phyloP scores from a whole-genome alignment of 2,797 vertebrate genomes.

The Atherinosoma microstoma region DNA sequence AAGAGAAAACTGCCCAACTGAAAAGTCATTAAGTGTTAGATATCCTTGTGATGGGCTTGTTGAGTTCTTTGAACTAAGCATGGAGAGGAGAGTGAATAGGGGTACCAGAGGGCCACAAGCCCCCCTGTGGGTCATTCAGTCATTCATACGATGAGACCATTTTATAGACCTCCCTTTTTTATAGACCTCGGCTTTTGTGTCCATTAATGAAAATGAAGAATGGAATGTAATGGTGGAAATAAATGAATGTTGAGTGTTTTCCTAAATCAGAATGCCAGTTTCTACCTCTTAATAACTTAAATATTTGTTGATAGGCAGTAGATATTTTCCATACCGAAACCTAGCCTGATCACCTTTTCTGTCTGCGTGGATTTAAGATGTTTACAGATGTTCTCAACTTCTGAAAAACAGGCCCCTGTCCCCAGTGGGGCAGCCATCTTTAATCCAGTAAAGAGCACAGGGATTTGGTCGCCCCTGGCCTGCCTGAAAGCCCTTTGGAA shows the following conservation, averaged over 20 bases:
- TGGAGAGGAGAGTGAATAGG: slow-evolving; percentile 41
- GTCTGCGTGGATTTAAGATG: slow-evolving; percentile 62
- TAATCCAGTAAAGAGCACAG: slow-evolving; percentile 80
- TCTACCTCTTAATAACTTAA: slow-evolving; percentile 13
- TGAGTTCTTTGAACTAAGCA: slow-evolving; percentile 39
- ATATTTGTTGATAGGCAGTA: background rate
- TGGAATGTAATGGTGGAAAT: slow-evolving; percentile 47
- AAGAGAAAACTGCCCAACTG: background rate
- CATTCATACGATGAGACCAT: slow-evolving; percentile 75
- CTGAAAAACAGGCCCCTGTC: slow-evolving; percentile 58
- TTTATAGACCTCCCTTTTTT: slow-evolving; percentile 67
- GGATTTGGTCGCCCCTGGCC: slow-evolving; percentile 78
- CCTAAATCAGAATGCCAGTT: background rate
- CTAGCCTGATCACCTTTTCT: slow-evolving; percentile 42
- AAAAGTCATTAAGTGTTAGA: slow-evolving; percentile 16
- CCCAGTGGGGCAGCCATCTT: slow-evolving; percentile 68
- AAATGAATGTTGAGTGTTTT: slow-evolving; percentile 7
- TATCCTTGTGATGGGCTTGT: slow-evolving; percentile 17
- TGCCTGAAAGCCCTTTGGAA: slow-evolving; percentile 80
- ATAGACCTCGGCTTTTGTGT: slow-evolving; percentile 54
- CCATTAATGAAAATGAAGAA: slow-evolving; percentile 57
- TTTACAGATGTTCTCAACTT: slow-evolving; percentile 79
- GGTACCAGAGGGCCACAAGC: slow-evolving; percentile 56
- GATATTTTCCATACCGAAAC: slow-evolving; percentile 32
- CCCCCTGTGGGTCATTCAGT: slow-evolving; percentile 78